Evolutionary conservation across 2,113 vertebrate genomes (phyloP), one percentile per base, ranked within the genome.

Genomic region (Coregonus clupeaformis): DNA sequence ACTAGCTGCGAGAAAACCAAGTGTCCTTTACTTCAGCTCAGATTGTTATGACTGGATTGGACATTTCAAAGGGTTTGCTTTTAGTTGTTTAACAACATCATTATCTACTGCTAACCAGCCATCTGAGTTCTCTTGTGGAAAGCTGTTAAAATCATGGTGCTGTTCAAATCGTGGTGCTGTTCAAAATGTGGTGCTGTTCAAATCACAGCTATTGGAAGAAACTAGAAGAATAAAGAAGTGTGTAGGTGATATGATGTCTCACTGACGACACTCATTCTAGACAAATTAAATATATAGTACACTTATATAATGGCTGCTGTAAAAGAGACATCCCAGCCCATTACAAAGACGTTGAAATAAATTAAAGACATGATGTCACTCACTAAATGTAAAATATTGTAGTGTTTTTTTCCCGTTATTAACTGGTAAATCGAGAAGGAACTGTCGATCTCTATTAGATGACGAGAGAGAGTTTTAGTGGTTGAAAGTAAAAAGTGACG

Each of bases 391-490:
- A 18, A 5, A 14, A 18, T 52, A 60, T 22, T 60, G n/a, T 60
- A 60, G 18, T 60, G 18, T 5, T 55, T 20, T 52, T 59, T 59
- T n/a, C 3, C 20, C 1, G 2, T 59, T 6, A 13, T 13, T 59
- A 59, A 20, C 9, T 59, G 20, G n/a, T 59, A 59, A 18, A 18
- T 49, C 13, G 2, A 49, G 47, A 49, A n/a, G 13, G 20, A 59
- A n/a, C 55, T 3, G 16, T 60, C 57, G 0, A 22, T 60, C 57
- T 22, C 57, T 22, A n/a, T 32, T 32, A 36, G 57, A 62, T 25
- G 59, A 24, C 81, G 80, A 73, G 57, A 73, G 72, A 60, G 55
- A 69, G 59, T 20, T 60, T 60, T 60, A 24, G 57, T 22, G 60
- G 16, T 30, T 27, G 74, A 52, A 29, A 25, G 74, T 69, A 62